Base-by-base conservation (phyloP, 2,797 vertebrate genomes). In the Apodemus agrarius region DNA sequence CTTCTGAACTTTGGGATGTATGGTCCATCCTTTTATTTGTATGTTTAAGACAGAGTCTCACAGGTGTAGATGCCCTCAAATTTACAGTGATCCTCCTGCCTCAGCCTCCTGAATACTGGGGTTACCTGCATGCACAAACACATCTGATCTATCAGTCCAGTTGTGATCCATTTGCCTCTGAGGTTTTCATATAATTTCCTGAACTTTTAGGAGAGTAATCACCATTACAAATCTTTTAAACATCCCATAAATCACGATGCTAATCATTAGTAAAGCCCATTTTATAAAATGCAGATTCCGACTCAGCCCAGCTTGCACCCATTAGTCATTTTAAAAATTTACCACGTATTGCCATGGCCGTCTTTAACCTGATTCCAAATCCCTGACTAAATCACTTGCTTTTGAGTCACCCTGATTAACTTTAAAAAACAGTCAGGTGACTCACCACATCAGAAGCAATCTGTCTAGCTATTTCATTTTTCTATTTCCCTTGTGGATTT, bases 331-430 rank as follows among this genome's bases (percentile, higher is more conserved):
- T 88, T 69, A 80, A 63, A 72, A 93, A 72, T 75, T 91, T 37
- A 13, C 29, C 16, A 21, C 19, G 1, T 14, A 75, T 69, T 95
- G 85, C 89, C 61, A 29, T 4, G 13, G 75, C 81, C 81, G 94
- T 90, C 91, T 83, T 90, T 88, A 80, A 63, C 78, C 19, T 87
- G 16, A 31, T 80, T 83, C 69, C 14, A 43, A 96, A 94, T n/a
- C 61, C 19, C 26, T 57, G 69, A 95, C 76, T 89, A 75, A 90
- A 75, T 52, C 21, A 43, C 34, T 54, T 85, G 69, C 49, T 79
- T 89, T 82, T 81, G 46, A 92, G 57, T 93, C 85, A 21, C 13
- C 69, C 19, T 74, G 69, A 94, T 94, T 92, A 90, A 69, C 86
- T 94, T 90, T 96, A 10, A 49, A 49, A 40, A 24, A 46, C 22